Percentiles rank a stretch among this genome's conserved stretches.
These are phyloP conservation scores for Deroplatys truncata DNA, from an alignment of 2,888 invertebrate species.

Conservation along the genomic window DNA sequence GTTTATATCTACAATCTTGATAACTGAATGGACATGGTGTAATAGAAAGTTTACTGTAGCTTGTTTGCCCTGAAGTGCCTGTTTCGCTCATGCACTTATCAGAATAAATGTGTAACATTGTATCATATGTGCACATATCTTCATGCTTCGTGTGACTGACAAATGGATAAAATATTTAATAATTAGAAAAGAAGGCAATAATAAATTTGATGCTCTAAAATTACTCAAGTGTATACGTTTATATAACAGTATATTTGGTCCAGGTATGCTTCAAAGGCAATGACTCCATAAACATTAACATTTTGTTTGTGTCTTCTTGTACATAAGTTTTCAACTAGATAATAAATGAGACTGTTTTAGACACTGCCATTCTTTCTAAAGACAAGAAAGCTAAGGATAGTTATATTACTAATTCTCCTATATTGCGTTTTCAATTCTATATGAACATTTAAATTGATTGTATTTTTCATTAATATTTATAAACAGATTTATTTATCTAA, in stretches of 20 bases:
- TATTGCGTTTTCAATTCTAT: too few relatives aligned
- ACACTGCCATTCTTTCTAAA: too few relatives aligned
- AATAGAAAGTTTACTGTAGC: background rate
- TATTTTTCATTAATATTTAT: too few relatives aligned
- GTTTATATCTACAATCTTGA: background rate
- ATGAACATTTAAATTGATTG: too few relatives aligned
- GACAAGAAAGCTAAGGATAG: too few relatives aligned
- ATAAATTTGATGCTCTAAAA: background rate
- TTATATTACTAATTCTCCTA: too few relatives aligned
- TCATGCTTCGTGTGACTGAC: background rate
- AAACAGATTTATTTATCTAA: too few relatives aligned
- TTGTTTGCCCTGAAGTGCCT: background rate
- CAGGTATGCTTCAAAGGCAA: background rate
- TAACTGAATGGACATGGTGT: background rate
- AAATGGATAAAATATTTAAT: background rate
- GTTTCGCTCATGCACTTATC: background rate
- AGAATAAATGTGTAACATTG: background rate
- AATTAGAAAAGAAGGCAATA: background rate
- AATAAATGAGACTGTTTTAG: too few relatives aligned
- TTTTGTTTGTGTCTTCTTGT: too few relatives aligned
- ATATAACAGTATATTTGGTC: background rate
- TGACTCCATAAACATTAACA: background rate
- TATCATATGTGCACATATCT: background rate
- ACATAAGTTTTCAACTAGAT: too few relatives aligned
- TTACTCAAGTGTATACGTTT: background rate